Conservation (phyloP, 2,888 invertebrate species). For the Notodonta ziczac region DNA sequence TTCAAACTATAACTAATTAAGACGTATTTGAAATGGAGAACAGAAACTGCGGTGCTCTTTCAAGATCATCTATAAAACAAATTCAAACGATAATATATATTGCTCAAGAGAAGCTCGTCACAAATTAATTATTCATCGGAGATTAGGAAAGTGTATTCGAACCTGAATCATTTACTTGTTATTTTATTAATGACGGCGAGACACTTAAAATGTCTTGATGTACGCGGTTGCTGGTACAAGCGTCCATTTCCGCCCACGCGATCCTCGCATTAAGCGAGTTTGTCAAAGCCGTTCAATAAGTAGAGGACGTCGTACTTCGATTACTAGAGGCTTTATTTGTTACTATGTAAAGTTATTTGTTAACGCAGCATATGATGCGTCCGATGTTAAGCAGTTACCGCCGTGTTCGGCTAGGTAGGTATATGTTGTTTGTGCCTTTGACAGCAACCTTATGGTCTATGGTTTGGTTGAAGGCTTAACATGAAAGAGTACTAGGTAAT, state of each 20-base stretch:
- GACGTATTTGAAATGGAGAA: too few species aligned
- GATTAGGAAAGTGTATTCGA: constrained; percentile 48
- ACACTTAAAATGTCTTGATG: constrained; percentile 70
- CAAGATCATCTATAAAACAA: too few species aligned
- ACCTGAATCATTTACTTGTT: constrained; percentile 68
- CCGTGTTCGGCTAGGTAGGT: too few species aligned
- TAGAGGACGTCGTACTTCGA: constrained; percentile 30
- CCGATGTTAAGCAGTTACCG: too few species aligned
- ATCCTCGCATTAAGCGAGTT: constrained; percentile 75
- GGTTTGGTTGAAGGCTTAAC: too few species aligned
- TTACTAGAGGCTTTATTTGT: not conserved
- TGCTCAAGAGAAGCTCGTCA: too few species aligned
- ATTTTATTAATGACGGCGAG: constrained; percentile 68
- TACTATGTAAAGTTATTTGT: not conserved
- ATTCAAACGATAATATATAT: too few species aligned
- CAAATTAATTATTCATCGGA: constrained; percentile 53
- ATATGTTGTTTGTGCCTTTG: too few species aligned
- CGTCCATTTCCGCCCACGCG: constrained; percentile 80
- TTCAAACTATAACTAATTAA: too few species aligned
- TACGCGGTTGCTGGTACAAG: constrained; percentile 72
- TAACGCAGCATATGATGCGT: not conserved
- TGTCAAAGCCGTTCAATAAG: constrained; percentile 65
- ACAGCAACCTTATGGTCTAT: too few species aligned
- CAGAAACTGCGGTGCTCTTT: too few species aligned
- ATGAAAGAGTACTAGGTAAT: too few species aligned